Evolutionary conservation across 2,888 invertebrate species (phyloP).

Genomic region (Trichogramma dendrolimi): DNA sequence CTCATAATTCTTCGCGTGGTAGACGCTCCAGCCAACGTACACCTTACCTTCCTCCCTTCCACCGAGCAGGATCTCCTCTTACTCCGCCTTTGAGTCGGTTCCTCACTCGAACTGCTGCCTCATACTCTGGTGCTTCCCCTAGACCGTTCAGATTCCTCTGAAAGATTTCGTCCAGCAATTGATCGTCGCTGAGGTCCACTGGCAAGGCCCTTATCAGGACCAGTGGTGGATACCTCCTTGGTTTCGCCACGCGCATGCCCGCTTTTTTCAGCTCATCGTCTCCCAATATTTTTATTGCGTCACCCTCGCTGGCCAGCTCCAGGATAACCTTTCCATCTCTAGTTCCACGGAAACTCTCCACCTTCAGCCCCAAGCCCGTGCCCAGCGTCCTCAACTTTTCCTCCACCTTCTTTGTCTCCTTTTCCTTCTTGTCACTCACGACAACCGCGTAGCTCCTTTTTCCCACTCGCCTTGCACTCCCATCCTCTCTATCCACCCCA

Average conservation of each 20-base stretch:
- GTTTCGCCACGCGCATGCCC: too few relatives aligned
- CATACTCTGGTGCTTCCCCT: too few relatives aligned
- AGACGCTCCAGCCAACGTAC: conserved; percentile 7
- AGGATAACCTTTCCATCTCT: conserved; percentile 1
- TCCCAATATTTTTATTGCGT: not conserved
- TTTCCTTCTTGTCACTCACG: not conserved
- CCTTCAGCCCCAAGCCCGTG: conserved; percentile 5
- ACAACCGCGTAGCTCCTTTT: too few relatives aligned
- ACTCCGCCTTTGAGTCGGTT: too few relatives aligned
- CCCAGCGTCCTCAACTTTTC: conserved; percentile 7
- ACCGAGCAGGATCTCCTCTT: not conserved
- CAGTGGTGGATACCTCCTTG: too few relatives aligned
- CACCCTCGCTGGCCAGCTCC: too few relatives aligned
- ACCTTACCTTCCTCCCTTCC: not conserved
- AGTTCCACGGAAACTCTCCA: not conserved
- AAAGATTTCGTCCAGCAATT: too few relatives aligned
- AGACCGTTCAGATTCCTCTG: too few relatives aligned
- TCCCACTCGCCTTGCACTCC: not conserved
- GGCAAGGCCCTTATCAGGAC: too few relatives aligned
- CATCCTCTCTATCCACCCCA: too few relatives aligned
- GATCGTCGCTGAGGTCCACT: too few relatives aligned
- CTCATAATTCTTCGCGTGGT: not conserved
- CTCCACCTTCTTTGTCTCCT: not conserved
- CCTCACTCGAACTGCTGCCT: too few relatives aligned
- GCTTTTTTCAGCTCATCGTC: not conserved